Conservation (phyloP, 2,888 invertebrate genomes). For the Drosophila anomelani region DNA sequence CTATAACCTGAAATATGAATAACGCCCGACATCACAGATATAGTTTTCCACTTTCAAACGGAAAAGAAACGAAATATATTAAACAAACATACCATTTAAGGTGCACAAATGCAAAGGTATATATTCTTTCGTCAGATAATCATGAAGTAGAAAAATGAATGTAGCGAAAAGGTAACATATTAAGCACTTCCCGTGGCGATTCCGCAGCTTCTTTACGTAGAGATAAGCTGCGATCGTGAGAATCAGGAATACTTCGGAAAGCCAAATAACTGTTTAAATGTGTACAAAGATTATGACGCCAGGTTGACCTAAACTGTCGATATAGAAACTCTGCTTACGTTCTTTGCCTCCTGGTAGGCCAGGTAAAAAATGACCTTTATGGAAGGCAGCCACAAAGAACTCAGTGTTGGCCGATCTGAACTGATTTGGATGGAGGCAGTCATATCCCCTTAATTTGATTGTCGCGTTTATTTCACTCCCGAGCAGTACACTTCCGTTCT, state of each 20-base stretch:
- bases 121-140: rapidly evolving
- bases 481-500: neutral
- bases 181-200: neutral
- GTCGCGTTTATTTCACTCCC: neutral
- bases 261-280: neutral
- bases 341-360: neutral
- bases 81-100: neutral
- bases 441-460: neutral
- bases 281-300: neutral
- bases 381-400: neutral
- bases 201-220: slow-evolving; percentile 1
- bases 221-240: neutral
- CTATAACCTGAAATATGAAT: neutral
- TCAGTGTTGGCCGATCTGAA: neutral
- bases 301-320: neutral
- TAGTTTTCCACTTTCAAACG: too few relatives aligned
- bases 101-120: neutral
- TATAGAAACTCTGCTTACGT: neutral
- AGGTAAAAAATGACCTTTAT: neutral
- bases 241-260: neutral
- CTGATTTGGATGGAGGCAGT: slow-evolving; percentile 2
- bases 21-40: neutral
- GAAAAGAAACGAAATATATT: too few relatives aligned
- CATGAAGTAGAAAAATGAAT: neutral
- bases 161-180: neutral